These are phyloP conservation scores for Machimus rusticus DNA, from an alignment of 2,888 invertebrate species.

Conservation along the genomic window DNA sequence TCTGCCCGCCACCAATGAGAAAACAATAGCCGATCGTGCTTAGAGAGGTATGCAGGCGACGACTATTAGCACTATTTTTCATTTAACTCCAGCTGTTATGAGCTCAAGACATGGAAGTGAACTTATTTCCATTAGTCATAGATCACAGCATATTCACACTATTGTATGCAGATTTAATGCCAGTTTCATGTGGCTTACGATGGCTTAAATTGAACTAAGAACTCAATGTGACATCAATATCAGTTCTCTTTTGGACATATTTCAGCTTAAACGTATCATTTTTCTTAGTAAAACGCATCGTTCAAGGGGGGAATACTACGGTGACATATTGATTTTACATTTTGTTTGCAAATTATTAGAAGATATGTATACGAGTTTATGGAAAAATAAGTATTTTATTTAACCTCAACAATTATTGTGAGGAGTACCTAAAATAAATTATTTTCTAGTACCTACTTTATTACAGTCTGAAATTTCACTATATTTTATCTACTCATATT, in stretches of 20 bases:
- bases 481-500: too few species aligned
- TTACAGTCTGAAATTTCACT: not conserved
- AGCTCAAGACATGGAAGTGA: constrained; percentile 22
- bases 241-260: not conserved
- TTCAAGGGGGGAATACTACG: not conserved
- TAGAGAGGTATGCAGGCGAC: constrained; percentile 21
- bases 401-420: not conserved
- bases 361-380: not conserved
- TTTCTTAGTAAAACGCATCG: not conserved
- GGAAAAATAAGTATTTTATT: not conserved
- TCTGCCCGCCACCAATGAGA: constrained; percentile 1
- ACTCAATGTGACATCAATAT: not conserved
- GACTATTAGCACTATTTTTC: constrained; percentile 15
- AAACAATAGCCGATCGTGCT: constrained; percentile 39
- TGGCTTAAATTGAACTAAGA: not conserved
- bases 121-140: constrained; percentile 33
- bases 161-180: constrained; percentile 32
- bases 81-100: not conserved
- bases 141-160: not conserved
- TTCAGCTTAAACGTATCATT: not conserved
- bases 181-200: not conserved
- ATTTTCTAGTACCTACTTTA: not conserved
- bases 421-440: too few species aligned
- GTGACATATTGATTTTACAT: not conserved
- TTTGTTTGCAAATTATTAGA: not conserved